Evolutionary conservation across 2,888 invertebrate genomes (phyloP).

Genomic region (Chrysina gloriosa): DNA sequence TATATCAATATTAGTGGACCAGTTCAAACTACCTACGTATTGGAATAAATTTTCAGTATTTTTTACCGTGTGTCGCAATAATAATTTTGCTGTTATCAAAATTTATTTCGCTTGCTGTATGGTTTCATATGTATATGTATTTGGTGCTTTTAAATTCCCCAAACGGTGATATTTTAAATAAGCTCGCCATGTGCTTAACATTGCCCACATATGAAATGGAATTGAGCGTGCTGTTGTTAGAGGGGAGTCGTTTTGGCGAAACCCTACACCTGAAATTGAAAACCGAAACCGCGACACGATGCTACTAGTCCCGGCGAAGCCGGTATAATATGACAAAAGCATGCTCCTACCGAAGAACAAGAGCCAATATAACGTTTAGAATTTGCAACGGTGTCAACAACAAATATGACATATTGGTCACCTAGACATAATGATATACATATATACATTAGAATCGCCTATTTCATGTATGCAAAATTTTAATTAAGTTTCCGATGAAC

Average conservation of each 20-base stretch:
- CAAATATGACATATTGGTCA: not conserved
- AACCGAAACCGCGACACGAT: slow-evolving; percentile 46
- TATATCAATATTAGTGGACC: too few relatives aligned
- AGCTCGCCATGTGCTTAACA: slow-evolving; percentile 47
- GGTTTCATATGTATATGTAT: slow-evolving; percentile 15
- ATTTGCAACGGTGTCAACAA: slow-evolving; percentile 2
- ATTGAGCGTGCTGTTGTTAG: slow-evolving; percentile 48
- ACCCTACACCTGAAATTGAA: slow-evolving; percentile 53
- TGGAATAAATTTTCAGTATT: not conserved
- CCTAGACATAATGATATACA: not conserved
- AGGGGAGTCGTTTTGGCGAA: slow-evolving; percentile 44
- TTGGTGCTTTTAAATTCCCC: slow-evolving; percentile 26
- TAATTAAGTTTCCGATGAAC: too few relatives aligned
- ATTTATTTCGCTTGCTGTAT: slow-evolving; percentile 24
- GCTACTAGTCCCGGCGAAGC: slow-evolving; percentile 38
- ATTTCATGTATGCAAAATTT: not conserved
- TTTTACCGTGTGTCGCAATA: slow-evolving; percentile 17
- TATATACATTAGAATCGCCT: not conserved
- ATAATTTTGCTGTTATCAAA: slow-evolving; percentile 17
- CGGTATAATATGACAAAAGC: slow-evolving; percentile 37
- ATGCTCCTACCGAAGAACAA: slow-evolving; percentile 21
- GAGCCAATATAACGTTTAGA: slow-evolving; percentile 26
- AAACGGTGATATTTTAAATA: slow-evolving; percentile 45
- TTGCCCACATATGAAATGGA: slow-evolving; percentile 49
- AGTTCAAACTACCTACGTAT: too few relatives aligned